A percentile compares a stretch with the other conserved stretches of the same genome.
These are phyloP conservation scores for Lagopus muta DNA, from an alignment of 2,113 vertebrate genomes.

Conservation along the genomic window DNA sequence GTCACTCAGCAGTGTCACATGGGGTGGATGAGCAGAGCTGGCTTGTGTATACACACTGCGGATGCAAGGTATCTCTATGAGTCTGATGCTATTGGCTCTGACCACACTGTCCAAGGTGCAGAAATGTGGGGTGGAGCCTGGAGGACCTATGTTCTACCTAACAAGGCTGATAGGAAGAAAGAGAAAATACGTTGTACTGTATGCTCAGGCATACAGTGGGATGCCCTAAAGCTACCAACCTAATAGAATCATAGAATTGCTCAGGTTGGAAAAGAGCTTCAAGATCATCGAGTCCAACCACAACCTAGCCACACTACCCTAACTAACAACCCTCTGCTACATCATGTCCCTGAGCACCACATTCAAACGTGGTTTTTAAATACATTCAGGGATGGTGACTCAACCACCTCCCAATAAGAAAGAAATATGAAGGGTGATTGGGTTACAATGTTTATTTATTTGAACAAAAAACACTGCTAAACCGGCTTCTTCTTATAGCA, in stretches of 20 bases:
- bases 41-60: too few relatives aligned
- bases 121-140: neutral
- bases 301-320: too few relatives aligned
- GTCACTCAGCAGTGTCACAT: neutral
- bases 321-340: too few relatives aligned
- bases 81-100: neutral
- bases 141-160: neutral
- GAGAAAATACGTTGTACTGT: neutral
- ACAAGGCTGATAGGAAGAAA: neutral
- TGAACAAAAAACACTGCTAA: neutral
- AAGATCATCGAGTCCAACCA: too few relatives aligned
- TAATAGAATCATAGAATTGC: neutral
- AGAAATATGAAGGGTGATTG: neutral
- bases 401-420: neutral
- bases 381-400: too few relatives aligned
- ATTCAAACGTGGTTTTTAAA: too few relatives aligned
- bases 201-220: neutral
- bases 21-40: neutral
- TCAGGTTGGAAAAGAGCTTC: too few relatives aligned
- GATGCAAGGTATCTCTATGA: neutral
- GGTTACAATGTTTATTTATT: neutral
- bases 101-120: fast-evolving
- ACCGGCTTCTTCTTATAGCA: neutral
- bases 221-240: neutral
- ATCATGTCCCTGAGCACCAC: too few relatives aligned